Percentiles rank a stretch among this genome's conserved stretches.
Evolutionary conservation across 2,888 invertebrate species (phyloP).

Genomic region (Toxonevra muliebris): DNA sequence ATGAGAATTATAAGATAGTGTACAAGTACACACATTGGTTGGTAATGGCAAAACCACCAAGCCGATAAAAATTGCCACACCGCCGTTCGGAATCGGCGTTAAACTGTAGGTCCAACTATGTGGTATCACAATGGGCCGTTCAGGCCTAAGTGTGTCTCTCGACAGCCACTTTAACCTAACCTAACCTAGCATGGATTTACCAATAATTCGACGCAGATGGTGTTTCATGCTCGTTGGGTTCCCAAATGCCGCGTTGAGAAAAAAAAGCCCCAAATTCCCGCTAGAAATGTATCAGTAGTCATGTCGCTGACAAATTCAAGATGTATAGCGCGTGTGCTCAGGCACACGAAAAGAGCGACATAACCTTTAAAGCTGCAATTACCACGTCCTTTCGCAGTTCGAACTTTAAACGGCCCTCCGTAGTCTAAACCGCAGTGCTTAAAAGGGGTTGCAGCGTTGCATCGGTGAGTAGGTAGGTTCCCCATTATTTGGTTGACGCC

Average conservation of each 20-base stretch:
- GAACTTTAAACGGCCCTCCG: constrained; percentile 29
- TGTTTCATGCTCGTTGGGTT: constrained; percentile 10
- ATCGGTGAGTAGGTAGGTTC: constrained; percentile 4
- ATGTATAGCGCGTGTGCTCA: constrained; percentile 30
- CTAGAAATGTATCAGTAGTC: constrained; percentile 15
- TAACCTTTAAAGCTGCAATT: constrained; percentile 30
- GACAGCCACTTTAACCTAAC: too few species aligned
- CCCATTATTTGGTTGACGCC: constrained; percentile 18
- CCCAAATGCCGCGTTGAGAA: constrained; percentile 13
- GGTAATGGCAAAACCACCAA: too few species aligned
- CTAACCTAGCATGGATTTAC: neutral
- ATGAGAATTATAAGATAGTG: too few species aligned
- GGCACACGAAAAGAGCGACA: constrained; percentile 34
- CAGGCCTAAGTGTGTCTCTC: too few species aligned
- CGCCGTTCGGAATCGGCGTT: too few species aligned
- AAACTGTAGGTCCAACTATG: too few species aligned
- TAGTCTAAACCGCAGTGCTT: constrained; percentile 27
- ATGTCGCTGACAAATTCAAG: constrained; percentile 36
- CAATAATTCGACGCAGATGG: constrained; percentile 7
- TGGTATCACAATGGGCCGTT: too few species aligned
- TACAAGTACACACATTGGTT: too few species aligned
- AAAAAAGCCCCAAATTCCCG: constrained; percentile 3
- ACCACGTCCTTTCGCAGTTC: constrained; percentile 29
- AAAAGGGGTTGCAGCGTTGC: constrained; percentile 13
- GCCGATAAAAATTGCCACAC: too few species aligned